Evolutionary conservation across 2,113 vertebrate species (phyloP), one percentile per base, ranked within the genome.

Genomic region (Limnothrissa miodon): DNA sequence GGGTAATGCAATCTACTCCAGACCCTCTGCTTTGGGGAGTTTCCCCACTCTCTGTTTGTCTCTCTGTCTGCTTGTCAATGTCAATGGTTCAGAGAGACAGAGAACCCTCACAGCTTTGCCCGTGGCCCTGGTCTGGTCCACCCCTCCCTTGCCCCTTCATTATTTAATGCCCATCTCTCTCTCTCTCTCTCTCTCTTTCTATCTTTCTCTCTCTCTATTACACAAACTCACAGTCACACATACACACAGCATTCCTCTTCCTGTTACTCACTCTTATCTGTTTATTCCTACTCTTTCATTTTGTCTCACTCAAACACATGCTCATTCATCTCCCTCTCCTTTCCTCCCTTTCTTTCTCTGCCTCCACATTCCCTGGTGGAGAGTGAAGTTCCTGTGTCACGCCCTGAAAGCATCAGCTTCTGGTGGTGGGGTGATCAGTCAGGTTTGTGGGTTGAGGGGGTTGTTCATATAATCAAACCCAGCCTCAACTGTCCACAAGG

Each of bases 1-100:
- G 89, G 87, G 90, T 92, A 92, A 93, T 94, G 92, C 94, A 90
- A 93, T 91, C 92, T 94, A 83, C 81, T 88, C 82, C 87, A 91
- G 90, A 87, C 89, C 88, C 85, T 82, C 86, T 56, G 85, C 81
- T 83, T 80, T 83, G 85, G 89, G 83, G 82, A 85, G 82, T 88
- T 87, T 84, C 70, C 66, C 78, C 84, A 29, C 82, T 89, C 70
- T 87, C 85, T 74, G 66, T 74, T 33, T 74, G 62, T 70, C 62
- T 36, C 29, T 17, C 29, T 74, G 66, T 36, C 66, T 74, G 66
- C 15, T 33, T 74, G 66, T 15, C 66, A 29, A 36, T 74, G 66
- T 74, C 29, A 36, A 82, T 39, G 74, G 79, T 82, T 82, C 80
- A 84, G 51, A 83, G 83, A 79, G 78, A 83, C 80, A 78, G 56